Evolutionary conservation across 2,113 vertebrate species (phyloP).

Genomic region (Micromys minutus): DNA sequence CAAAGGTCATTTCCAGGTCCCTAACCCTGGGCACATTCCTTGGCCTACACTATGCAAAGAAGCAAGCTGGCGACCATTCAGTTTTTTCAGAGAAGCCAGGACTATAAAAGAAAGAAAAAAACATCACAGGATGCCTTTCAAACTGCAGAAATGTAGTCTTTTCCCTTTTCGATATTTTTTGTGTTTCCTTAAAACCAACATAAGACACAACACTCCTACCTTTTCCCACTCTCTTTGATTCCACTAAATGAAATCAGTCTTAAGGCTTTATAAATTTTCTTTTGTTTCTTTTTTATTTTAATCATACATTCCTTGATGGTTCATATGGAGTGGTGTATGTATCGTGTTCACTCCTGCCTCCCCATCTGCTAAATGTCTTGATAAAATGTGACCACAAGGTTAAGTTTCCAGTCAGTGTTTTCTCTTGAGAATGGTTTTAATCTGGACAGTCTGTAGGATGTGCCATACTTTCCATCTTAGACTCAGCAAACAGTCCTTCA

Average conservation of each 20-base stretch:
- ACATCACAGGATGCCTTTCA: constrained; percentile 57
- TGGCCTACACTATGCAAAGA: constrained; percentile 5
- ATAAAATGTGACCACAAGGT: constrained; percentile 42
- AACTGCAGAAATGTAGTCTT: constrained; percentile 14
- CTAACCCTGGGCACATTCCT: background rate
- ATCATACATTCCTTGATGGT: background rate
- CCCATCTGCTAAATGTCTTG: background rate
- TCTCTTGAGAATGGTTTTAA: background rate
- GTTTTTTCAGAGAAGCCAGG: constrained; percentile 25
- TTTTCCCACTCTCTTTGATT: background rate
- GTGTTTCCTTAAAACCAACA: background rate
- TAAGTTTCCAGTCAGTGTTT: constrained; percentile 27
- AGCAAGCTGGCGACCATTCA: background rate
- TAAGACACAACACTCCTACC: background rate
- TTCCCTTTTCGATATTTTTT: constrained; percentile 26
- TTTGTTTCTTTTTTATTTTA: background rate
- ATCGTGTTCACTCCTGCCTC: no score
- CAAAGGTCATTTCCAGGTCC: constrained; percentile 46
- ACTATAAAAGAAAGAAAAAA: constrained; percentile 61
- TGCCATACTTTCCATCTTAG: constrained; percentile 20
- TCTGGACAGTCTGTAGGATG: background rate
- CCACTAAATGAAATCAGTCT: constrained; percentile 18
- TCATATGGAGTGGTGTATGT: background rate
- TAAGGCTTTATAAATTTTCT: background rate
- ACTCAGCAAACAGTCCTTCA: background rate